Evolutionary conservation across 1,140 invertebrate species (phyloP).

Genomic region (Plutomurus gul): DNA sequence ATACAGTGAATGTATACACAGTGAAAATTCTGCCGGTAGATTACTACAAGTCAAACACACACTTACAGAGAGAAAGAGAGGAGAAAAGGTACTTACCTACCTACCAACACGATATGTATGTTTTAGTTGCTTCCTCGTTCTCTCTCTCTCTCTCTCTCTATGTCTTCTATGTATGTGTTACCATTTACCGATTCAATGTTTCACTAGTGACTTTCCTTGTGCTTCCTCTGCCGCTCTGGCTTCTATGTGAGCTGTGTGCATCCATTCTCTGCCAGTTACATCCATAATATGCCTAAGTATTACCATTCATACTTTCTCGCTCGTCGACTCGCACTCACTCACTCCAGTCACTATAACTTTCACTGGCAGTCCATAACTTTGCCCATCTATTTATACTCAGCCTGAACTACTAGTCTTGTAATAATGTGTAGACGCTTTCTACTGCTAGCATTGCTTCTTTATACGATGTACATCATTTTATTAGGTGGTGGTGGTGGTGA

Average conservation of each 20-base stretch:
- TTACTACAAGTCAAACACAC: background rate
- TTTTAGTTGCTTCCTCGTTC: background rate
- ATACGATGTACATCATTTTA: too few species aligned
- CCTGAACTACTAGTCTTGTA: too few species aligned
- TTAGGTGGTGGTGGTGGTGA: too few species aligned
- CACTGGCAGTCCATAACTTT: background rate
- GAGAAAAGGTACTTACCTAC: background rate
- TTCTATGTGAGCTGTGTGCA: too few species aligned
- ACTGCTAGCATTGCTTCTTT: too few species aligned
- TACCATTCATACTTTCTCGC: background rate
- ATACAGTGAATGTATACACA: too few species aligned
- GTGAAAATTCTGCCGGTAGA: too few species aligned
- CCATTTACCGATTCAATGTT: background rate
- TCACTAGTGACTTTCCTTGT: constrained; percentile 13
- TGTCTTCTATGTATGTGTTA: too few species aligned
- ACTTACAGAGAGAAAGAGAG: background rate
- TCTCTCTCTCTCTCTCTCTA: too few species aligned
- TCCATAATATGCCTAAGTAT: background rate
- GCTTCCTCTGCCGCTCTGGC: background rate
- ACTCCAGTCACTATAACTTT: too few species aligned
- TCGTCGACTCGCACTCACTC: background rate
- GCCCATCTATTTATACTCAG: background rate
- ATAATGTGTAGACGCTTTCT: too few species aligned
- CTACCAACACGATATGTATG: too few species aligned
- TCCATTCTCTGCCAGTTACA: background rate